Base-by-base conservation (phyloP, 2,888 invertebrate species). In the Dromius quadrimaculatus region DNA sequence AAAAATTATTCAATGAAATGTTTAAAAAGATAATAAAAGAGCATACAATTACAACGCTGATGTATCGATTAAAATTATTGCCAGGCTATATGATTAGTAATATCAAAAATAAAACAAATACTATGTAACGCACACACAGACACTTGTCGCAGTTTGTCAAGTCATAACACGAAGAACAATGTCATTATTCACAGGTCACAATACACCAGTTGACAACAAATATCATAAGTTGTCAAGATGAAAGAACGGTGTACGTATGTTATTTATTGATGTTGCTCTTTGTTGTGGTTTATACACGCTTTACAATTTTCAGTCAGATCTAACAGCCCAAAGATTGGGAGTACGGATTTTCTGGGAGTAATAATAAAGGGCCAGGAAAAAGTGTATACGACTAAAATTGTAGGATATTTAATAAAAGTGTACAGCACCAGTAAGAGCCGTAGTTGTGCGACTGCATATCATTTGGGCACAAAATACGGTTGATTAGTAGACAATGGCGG, bases 391-490 rank as follows among this genome's bases (percentile, higher is more conserved):
- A 54, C 15, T 54, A 54, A 54, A 28, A 54, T 13, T 54, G 50
- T 59, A 13, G 57, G 38, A 59, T 34, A 59, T 59, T 38, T 36
- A 11, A 20, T 28, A 59, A 59, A 15, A 59, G 36, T 59, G 36
- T 57, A 80, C 80, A 81, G 80, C 81, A 81, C 80, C 80, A 80
- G 54, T 66, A 38, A 38, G 41, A 66, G 41, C 41, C 57, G 32
- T 57, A 54, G 66, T 22, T 43, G 17, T 50, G 34, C 57, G 70
- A 62, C 28, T 61, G 68, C 71, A 79, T 80, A 80, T 78, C 77
- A 78, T 81, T 83, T 83, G 72, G 82, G 81, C 78, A 82, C 82
- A 76, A 82, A 83, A 75, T 83, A 83, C 20, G 82, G 83, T 79
- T 78, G 83, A 76, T 81, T 76, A 79, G 79, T 80, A 45, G 81